phyloP scores from a whole-genome alignment of 2,888 invertebrate species.

The Busseola fusca region DNA sequence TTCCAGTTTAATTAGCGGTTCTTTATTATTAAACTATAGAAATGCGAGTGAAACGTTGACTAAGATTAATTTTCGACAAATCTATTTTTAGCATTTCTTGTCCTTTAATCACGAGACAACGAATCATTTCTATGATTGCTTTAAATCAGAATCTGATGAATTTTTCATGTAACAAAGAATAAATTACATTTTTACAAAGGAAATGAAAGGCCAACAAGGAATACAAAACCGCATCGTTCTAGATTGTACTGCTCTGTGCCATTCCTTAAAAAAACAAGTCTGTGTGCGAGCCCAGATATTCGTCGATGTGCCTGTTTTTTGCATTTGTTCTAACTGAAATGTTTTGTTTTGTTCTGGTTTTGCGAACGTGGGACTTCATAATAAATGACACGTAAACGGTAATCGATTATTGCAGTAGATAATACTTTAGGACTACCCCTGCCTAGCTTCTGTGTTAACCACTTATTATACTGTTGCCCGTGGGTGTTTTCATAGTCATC shows the following conservation, averaged over 20 bases:
- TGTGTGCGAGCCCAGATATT: conserved; percentile 26
- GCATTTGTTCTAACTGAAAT: conserved; percentile 14
- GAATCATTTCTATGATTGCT: neutral
- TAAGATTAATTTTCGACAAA: conserved; percentile 1
- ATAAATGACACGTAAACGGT: neutral
- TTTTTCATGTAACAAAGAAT: conserved; percentile 35
- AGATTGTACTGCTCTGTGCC: conserved; percentile 40
- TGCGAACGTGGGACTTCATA: neutral
- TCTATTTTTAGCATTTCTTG: neutral
- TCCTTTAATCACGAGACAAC: neutral
- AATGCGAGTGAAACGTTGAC: neutral
- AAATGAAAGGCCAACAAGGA: conserved; percentile 39
- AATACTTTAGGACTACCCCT: neutral
- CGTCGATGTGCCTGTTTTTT: conserved; percentile 22
- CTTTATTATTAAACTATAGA: neutral
- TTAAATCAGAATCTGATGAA: conserved; percentile 21
- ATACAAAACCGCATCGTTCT: conserved; percentile 33
- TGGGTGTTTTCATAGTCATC: neutral
- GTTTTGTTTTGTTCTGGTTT: neutral
- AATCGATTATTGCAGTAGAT: neutral
- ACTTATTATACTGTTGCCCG: neutral
- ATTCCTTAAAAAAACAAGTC: conserved; percentile 37
- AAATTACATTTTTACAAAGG: conserved; percentile 48
- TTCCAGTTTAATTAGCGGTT: neutral
- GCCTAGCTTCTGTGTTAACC: neutral